Conservation (phyloP, 2,113 vertebrate species). For the Hiodon tergisus region DNA sequence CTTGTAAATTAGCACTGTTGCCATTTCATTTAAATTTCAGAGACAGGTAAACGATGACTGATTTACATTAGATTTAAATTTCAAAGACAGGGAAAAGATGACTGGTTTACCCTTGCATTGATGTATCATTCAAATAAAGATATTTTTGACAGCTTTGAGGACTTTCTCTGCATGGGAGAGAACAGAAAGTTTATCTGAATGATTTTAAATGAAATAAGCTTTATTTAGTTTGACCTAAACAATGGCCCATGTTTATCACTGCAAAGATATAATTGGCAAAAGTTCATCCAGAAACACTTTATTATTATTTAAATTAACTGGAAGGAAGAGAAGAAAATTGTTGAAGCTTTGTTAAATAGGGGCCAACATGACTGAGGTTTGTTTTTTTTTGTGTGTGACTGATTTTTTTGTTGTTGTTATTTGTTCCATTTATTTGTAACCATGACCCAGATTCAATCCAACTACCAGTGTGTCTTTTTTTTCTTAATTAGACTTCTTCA, state of each 20-base stretch:
- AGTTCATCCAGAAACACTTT: background rate
- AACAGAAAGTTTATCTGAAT: slow-evolving; percentile 27
- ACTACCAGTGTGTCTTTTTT: background rate
- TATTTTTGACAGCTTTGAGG: slow-evolving; percentile 10
- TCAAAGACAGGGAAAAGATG: background rate
- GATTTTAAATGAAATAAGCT: slow-evolving; percentile 7
- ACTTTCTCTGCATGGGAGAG: slow-evolving; percentile 27
- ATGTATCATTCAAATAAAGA: slow-evolving; percentile 17
- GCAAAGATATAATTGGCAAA: background rate
- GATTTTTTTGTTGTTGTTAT: slow-evolving; percentile 9
- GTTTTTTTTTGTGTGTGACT: slow-evolving; percentile 14
- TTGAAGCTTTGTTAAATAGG: slow-evolving; percentile 26
- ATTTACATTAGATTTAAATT: too few relatives aligned
- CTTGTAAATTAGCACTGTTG: too few relatives aligned
- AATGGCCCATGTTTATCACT: slow-evolving; percentile 28
- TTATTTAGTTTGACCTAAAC: slow-evolving; percentile 10
- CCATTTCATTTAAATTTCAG: too few relatives aligned
- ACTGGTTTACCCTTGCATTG: slow-evolving; percentile 21
- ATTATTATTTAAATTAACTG: background rate
- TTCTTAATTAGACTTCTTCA: background rate
- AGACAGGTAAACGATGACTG: too few relatives aligned
- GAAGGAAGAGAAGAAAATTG: background rate
- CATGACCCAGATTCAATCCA: slow-evolving; percentile 7
- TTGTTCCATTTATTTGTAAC: slow-evolving; percentile 3
- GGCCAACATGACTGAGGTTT: slow-evolving; percentile 23